Base-by-base conservation (phyloP, 2,888 invertebrate species). In the Hecatera dysodea region DNA sequence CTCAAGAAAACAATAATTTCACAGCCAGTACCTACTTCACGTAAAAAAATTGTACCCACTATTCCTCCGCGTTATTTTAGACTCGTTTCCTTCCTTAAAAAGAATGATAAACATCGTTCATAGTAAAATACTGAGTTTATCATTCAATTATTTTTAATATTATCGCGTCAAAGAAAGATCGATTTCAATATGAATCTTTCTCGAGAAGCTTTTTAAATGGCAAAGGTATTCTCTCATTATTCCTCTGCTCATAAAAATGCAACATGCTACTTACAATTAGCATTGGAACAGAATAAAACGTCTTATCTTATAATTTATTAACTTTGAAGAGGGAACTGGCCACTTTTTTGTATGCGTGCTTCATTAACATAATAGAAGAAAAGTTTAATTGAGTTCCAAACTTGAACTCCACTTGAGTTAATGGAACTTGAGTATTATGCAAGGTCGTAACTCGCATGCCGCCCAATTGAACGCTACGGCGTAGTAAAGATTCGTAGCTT, bases 331-430 rank as follows among this genome's bases (percentile, higher is more conserved):
- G 59, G 53, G 70, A 83, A 82, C 74, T 72, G 72, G 75, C 71
- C 73, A 74, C 77, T 83, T 84, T 84, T 84, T 86, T 82, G 81
- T 78, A 83, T 82, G 80, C 86, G 84, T 86, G 78, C 81, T 82
- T 83, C 84, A 89, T 89, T 89, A 88, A 62, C 89, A 89, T 89
- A 86, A 88, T 88, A 88, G 87, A 89, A 89, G 89, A 88, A 89
- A 88, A 89, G 88, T 89, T 89, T 88, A 89, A 89, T 89, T 89
- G 89, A 89, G 88, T 89, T 89, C 67, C 77, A 79, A 88, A 87
- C 86, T 88, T 67, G 70, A 85, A 85, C 83, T 80, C 82, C 80
- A 86, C 86, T 81, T 81, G 78, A 86, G 77, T 86, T 87, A 86
- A 86, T 88, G 81, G 84, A 84, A 86, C 74, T 72, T 77, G 72